Evolutionary conservation across 2,113 vertebrate genomes (phyloP).

Genomic region (Planiliza haematocheilus): DNA sequence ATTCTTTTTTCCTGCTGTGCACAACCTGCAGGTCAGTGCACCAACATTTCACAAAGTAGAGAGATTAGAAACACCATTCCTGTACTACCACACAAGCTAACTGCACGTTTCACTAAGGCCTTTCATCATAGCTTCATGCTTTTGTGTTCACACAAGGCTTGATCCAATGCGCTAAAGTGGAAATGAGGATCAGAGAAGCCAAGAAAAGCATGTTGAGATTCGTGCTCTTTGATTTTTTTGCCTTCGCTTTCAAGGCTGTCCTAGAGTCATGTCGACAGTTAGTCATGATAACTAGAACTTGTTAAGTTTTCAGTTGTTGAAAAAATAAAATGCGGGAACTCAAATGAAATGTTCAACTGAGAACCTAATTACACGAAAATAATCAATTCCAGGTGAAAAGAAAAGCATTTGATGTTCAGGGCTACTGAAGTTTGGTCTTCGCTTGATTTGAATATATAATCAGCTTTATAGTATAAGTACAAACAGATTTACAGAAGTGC

Average conservation of each 20-base stretch:
- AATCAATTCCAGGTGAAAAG: too few species aligned
- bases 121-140: conserved; percentile 25
- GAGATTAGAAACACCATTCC: conserved; percentile 12
- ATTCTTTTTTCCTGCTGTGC: not conserved
- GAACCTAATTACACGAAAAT: too few species aligned
- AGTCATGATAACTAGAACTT: not conserved
- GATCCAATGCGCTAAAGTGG: conserved; percentile 17
- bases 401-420: too few species aligned
- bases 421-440: too few species aligned
- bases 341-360: not conserved
- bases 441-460: too few species aligned
- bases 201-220: not conserved
- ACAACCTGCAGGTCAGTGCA: conserved; percentile 26
- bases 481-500: too few species aligned
- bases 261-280: conserved; percentile 10
- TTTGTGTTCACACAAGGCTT: conserved; percentile 1
- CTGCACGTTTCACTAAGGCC: not conserved
- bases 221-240: conserved; percentile 26
- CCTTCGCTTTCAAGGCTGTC: not conserved
- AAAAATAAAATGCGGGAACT: not conserved
- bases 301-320: not conserved
- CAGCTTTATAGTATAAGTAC: too few species aligned
- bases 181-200: conserved; percentile 31
- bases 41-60: conserved; percentile 19
- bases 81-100: conserved; percentile 15